Conservation (phyloP, 2,797 vertebrate genomes). For the Trematomus bernacchii region DNA sequence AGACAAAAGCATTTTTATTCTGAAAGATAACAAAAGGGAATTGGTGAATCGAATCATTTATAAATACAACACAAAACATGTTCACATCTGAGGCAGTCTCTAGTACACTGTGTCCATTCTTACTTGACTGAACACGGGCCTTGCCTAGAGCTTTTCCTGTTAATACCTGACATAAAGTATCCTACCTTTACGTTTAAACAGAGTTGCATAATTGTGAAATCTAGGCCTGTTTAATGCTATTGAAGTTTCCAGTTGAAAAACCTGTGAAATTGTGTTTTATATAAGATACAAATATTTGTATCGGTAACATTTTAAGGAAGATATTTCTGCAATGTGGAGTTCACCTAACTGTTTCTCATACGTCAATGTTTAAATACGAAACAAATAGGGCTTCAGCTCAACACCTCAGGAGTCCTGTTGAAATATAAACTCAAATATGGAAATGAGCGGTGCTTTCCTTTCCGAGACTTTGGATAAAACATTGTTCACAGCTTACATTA, state of each 20-base stretch:
- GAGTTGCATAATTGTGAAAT: conserved; percentile 2
- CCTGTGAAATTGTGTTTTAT: conserved; percentile 4
- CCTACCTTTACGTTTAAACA: not conserved
- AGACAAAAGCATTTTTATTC: not conserved
- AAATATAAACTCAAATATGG: not conserved
- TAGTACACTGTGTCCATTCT: not conserved
- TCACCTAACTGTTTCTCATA: not conserved
- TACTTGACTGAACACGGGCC: not conserved
- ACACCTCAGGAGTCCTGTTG: not conserved
- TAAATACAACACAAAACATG: not conserved
- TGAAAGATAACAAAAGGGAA: conserved; percentile 25
- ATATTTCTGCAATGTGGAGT: no score
- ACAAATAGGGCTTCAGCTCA: not conserved
- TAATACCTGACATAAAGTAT: not conserved
- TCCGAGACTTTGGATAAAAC: not conserved
- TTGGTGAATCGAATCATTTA: conserved; percentile 29
- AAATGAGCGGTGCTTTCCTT: not conserved
- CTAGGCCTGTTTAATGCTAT: not conserved
- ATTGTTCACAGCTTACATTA: not conserved
- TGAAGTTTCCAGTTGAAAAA: conserved; percentile 4
- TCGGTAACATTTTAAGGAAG: conserved; percentile 7
- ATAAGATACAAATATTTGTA: not conserved
- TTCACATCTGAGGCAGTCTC: not conserved
- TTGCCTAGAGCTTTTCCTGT: not conserved
- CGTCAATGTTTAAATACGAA: not conserved